These are phyloP conservation scores for Alosa sapidissima DNA, from an alignment of 2,797 vertebrate species.

Conservation along the genomic window DNA sequence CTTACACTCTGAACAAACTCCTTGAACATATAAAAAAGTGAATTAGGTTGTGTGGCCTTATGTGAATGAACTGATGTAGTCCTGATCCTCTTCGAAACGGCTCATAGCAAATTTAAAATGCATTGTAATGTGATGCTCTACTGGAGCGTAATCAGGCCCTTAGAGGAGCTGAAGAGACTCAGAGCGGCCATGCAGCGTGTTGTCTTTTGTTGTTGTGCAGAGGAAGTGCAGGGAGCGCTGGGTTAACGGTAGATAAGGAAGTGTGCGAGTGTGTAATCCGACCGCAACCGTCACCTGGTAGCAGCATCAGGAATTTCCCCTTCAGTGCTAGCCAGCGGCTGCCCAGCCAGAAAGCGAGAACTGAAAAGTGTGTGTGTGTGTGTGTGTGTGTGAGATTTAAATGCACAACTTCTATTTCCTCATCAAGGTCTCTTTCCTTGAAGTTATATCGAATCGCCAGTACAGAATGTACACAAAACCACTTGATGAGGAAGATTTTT, in stretches of 20 bases:
- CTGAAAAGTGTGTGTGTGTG: conserved; percentile 58
- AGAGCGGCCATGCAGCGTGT: not conserved
- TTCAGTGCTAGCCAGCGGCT: conserved; percentile 12
- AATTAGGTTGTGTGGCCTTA: not conserved
- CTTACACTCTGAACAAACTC: too few relatives aligned
- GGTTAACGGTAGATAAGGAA: conserved; percentile 72
- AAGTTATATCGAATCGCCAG: conserved; percentile 40
- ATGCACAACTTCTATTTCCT: conserved; percentile 56
- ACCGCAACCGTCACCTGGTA: conserved; percentile 67
- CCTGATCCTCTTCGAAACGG: not conserved
- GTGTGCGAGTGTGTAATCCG: conserved; percentile 52
- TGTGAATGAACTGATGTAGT: not conserved
- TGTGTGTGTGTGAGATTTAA: conserved; percentile 33
- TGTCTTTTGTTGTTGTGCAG: conserved; percentile 45
- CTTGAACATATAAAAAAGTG: not conserved
- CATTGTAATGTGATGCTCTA: conserved; percentile 11
- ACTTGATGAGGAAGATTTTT: not conserved
- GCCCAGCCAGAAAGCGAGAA: conserved; percentile 69
- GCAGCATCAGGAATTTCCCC: conserved; percentile 65
- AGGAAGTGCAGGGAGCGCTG: conserved; percentile 67
- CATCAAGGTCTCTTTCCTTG: conserved; percentile 68
- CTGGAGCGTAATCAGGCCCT: not conserved
- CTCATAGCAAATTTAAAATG: conserved; percentile 2
- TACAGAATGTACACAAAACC: not conserved
- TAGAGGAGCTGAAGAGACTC: not conserved